Evolutionary conservation across 2,888 invertebrate genomes (phyloP), one percentile per base, ranked within the genome.

Genomic region (Drosophila mayaguana): DNA sequence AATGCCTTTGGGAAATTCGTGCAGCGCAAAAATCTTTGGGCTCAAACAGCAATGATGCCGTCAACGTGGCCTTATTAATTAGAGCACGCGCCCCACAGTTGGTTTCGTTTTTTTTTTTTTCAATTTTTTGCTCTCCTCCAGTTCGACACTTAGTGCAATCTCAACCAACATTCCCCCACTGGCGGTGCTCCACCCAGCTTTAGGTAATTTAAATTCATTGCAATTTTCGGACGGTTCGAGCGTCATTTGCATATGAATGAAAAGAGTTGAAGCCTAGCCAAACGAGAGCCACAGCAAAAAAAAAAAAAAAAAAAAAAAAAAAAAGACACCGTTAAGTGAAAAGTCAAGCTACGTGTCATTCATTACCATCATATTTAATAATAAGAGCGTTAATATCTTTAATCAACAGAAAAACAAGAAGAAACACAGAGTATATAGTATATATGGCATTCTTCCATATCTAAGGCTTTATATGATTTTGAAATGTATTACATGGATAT

Each of bases 1-100:
- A 88, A 86, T 83, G 76, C 86, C 89, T 75, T 61, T 78, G 86
- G 86, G 88, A 89, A 86, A 86, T 86, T 80, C 87, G 61, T 80
- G 78, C 75, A 77, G 65, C 55, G 66, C n/a, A 77, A 78, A 69
- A 83, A 80, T 72, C 72, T 62, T 70, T 67, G 70, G 82, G 87
- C 83, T 86, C 78, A 81, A 87, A 79, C 63, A 69, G 79, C 84
- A 82, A 76, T 75, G 81, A 83, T 73, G 81, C 65, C 74, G 74
- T 63, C 65, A 50, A 72, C 79, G 76, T 76, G 72, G 77, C 77
- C 85, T 85, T 84, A 84, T 88, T 84, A 88, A 84, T 84, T 84
- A 84, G 73, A 75, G 67, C 72, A 87, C 79, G 85, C 83, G 88
- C 79, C 80, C 84, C 66, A 57, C 72, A 55, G 56, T 69, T 69